A percentile compares a stretch with the other conserved stretches of the same genome.
Conservation (phyloP, 2,797 vertebrate genomes). For the Tokudaia tokunoshimensis region DNA sequence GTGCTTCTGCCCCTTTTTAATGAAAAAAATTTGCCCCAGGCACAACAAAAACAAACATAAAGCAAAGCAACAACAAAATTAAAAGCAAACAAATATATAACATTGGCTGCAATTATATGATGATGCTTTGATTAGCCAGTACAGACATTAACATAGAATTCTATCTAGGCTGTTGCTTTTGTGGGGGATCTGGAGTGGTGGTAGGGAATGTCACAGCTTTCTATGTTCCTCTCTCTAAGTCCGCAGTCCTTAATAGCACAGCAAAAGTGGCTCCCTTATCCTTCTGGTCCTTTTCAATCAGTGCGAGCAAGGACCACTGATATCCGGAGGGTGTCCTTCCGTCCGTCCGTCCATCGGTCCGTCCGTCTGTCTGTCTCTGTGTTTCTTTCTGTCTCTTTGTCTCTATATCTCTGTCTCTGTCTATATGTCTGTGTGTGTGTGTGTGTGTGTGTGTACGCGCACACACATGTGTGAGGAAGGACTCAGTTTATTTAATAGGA, state of each 20-base stretch:
- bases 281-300: not conserved
- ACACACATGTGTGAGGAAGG: not conserved
- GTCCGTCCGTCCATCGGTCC: no score
- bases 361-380: no score
- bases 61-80: not conserved
- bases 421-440: no score
- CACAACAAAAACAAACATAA: conserved; percentile 59
- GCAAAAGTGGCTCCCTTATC: not conserved
- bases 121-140: conserved; percentile 81
- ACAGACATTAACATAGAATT: conserved; percentile 83
- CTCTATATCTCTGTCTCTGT: no score
- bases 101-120: conserved; percentile 76
- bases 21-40: conserved; percentile 80
- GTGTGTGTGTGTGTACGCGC: no score
- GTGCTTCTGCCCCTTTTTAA: conserved; percentile 81
- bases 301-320: not conserved
- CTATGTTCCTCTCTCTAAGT: not conserved
- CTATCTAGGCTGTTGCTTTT: not conserved
- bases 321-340: not conserved
- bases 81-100: not conserved
- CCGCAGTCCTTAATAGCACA: not conserved
- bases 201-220: not conserved
- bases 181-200: not conserved
- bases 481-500: not conserved
- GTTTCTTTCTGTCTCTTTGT: not conserved